These are phyloP conservation scores for Ahaetulla prasina DNA, from an alignment of 2,113 vertebrate genomes.

Conservation along the genomic window DNA sequence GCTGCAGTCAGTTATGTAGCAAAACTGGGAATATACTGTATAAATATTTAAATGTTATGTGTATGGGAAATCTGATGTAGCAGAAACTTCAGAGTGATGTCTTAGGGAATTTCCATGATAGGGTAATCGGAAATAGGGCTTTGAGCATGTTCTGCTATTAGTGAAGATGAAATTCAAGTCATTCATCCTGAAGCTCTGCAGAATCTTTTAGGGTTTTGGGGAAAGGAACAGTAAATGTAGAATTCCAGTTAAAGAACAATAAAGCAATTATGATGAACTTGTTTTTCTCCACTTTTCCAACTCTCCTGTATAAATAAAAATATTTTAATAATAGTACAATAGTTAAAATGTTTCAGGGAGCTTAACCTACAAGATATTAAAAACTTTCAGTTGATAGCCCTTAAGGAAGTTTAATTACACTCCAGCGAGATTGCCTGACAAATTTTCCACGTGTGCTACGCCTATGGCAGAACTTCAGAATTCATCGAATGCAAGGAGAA, in stretches of 20 bases:
- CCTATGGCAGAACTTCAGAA: background rate
- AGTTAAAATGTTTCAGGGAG: background rate
- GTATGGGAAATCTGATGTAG: background rate
- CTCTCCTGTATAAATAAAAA: constrained; percentile 24
- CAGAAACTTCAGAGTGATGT: background rate
- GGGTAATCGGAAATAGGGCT: background rate
- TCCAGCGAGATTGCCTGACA: background rate
- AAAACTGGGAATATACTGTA: background rate
- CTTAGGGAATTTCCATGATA: background rate
- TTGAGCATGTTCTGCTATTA: background rate
- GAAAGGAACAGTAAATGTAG: background rate
- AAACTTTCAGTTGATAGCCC: constrained; percentile 21
- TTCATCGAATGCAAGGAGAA: constrained; percentile 1
- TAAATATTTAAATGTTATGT: background rate
- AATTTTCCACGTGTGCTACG: constrained; percentile 21
- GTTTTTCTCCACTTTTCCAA: constrained; percentile 30
- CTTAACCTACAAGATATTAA: background rate
- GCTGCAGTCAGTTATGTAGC: background rate
- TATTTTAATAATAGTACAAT: constrained; percentile 6
- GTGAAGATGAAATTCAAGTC: background rate
- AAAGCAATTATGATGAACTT: constrained; percentile 30
- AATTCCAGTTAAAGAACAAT: background rate
- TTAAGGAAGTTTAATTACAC: background rate
- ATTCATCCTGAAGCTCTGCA: background rate
- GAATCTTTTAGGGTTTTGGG: background rate